Conservation (phyloP, 2,797 vertebrate genomes). For the Amblyopsis hoosieri region DNA sequence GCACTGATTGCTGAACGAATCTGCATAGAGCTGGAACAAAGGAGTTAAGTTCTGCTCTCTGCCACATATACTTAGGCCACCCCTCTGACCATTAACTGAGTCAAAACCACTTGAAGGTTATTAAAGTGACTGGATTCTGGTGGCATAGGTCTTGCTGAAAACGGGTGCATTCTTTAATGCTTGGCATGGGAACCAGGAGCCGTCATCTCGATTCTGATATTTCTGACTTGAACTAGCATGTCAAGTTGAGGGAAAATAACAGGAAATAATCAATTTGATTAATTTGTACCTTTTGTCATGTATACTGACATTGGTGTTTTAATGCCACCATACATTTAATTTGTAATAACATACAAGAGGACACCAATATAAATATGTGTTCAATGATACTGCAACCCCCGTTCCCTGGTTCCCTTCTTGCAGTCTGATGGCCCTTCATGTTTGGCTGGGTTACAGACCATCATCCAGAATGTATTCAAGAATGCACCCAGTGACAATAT, state of each 20-base stretch:
- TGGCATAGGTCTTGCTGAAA: not conserved
- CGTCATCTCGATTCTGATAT: too few species aligned
- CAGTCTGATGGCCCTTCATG: not conserved
- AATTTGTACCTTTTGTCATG: too few species aligned
- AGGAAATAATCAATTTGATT: too few species aligned
- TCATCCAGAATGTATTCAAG: constrained; percentile 26
- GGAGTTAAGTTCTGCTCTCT: constrained; percentile 11
- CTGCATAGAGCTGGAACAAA: constrained; percentile 58
- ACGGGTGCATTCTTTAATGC: constrained; percentile 36
- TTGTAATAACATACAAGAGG: not conserved
- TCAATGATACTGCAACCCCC: not conserved
- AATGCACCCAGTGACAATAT: constrained; percentile 29
- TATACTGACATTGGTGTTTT: too few species aligned
- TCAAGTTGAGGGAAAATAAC: too few species aligned
- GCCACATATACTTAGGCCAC: not conserved
- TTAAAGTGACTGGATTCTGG: constrained; percentile 12
- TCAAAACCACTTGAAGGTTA: constrained; percentile 4
- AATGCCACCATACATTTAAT: too few species aligned
- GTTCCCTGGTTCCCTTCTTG: not conserved
- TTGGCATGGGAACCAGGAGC: constrained; percentile 7
- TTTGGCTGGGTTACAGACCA: constrained; percentile 20
- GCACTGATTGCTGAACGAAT: constrained; percentile 53
- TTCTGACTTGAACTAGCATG: too few species aligned
- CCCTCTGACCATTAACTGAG: constrained; percentile 23
- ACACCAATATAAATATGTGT: not conserved